A percentile compares a stretch with the other conserved stretches of the same genome.
Evolutionary conservation across 2,113 vertebrate species (phyloP).

Genomic region (Caranx ignobilis): DNA sequence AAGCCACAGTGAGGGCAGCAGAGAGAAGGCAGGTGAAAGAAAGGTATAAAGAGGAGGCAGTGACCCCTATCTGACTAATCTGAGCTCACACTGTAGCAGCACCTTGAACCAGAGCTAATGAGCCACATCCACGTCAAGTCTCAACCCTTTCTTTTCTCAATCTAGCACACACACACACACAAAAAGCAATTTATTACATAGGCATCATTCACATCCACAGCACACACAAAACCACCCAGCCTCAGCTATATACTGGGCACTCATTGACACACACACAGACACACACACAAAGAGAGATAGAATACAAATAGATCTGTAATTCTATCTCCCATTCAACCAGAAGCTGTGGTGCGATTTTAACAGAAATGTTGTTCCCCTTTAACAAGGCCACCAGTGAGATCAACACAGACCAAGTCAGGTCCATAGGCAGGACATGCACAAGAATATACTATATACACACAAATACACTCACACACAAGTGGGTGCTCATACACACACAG

Average conservation of each 20-base stretch:
- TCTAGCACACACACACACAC: constrained; percentile 7
- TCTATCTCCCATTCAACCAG: too few species aligned
- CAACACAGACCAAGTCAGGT: not conserved
- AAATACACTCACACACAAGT: constrained; percentile 7
- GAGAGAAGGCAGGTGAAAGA: constrained; percentile 36
- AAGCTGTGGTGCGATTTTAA: too few species aligned
- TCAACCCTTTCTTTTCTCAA: constrained; percentile 6
- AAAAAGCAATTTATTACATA: too few species aligned
- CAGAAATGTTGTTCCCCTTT: too few species aligned
- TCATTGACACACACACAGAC: too few species aligned
- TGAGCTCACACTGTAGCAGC: constrained; percentile 37
- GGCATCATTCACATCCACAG: too few species aligned
- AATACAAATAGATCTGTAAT: too few species aligned
- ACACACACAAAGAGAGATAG: too few species aligned
- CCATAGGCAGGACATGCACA: constrained; percentile 1
- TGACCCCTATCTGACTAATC: constrained; percentile 69
- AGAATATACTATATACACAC: not conserved
- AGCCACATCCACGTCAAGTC: constrained; percentile 45
- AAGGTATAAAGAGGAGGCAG: constrained; percentile 47
- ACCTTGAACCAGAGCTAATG: constrained; percentile 68
- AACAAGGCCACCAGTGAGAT: not conserved
- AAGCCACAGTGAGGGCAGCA: constrained; percentile 18
- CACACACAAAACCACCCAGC: too few species aligned
- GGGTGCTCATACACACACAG: not conserved
- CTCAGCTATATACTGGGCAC: too few species aligned